These are phyloP conservation scores for Philhelius pedissequus DNA, from an alignment of 2,888 invertebrate genomes.

Conservation along the genomic window DNA sequence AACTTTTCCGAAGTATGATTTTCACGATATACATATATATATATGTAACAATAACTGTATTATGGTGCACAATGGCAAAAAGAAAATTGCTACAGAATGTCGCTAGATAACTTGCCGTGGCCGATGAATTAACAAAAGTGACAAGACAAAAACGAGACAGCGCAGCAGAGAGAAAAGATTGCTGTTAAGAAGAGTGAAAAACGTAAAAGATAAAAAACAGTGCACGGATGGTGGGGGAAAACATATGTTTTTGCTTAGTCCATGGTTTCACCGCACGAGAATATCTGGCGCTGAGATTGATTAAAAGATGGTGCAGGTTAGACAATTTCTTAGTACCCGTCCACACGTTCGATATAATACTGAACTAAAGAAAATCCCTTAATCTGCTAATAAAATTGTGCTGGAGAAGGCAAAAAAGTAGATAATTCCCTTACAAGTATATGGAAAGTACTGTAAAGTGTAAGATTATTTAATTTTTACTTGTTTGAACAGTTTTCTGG, in stretches of 20 bases:
- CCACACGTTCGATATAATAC: no score
- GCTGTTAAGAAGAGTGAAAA: slow-evolving; percentile 14
- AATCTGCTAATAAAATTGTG: no score
- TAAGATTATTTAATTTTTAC: no score
- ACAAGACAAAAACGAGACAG: slow-evolving; percentile 5
- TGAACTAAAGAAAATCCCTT: no score
- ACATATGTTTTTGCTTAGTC: slow-evolving; percentile 21
- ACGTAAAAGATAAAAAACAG: neutral
- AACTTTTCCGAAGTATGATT: slow-evolving; percentile 4
- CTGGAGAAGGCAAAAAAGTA: no score
- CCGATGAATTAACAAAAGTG: slow-evolving; percentile 55
- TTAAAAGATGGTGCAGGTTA: neutral
- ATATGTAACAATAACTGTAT: neutral
- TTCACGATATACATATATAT: neutral
- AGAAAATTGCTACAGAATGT: slow-evolving; percentile 13
- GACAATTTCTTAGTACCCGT: no score
- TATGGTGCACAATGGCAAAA: slow-evolving; percentile 23
- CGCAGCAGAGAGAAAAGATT: neutral
- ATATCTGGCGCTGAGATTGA: neutral
- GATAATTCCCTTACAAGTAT: no score
- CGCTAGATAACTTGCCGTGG: slow-evolving; percentile 24
- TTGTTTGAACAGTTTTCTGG: no score
- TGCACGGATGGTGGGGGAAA: slow-evolving; percentile 4
- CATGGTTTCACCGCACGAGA: neutral
- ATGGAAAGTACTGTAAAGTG: no score